Evolutionary conservation across 53 echinoderm and acorn worm genomes (phyloP), one percentile per base, ranked within the genome.

Genomic region (Stichopus horrens): DNA sequence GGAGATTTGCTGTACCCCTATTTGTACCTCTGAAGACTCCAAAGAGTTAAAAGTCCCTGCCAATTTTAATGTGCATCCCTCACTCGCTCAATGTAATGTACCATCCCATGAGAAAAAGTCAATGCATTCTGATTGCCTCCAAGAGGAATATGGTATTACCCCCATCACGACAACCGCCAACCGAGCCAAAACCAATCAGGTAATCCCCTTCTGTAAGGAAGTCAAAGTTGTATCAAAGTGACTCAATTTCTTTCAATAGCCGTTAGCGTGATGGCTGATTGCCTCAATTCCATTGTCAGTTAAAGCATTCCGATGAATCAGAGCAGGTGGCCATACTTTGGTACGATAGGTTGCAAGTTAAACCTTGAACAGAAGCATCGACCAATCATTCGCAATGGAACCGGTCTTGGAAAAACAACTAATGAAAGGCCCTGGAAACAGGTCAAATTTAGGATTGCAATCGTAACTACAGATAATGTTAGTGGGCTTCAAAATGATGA

Each of bases 231-330:
- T 81, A 20, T 6, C 20, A 11, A 54, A 56, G 81, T 81, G 81
- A 81, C 81, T 81, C 81, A 81, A 81, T 81, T 81, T 81, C 81
- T 54, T 71, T 19, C 81, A 7, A 55, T 20, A 81, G 58, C 54
- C 58, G 81, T 81, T 81, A 58, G 81, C 71, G n/a, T 71, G 71
- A 71, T 20, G 57, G 58, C 54, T 81, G 81, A 81, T 81, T 81
- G 81, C 81, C 81, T 81, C 81, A 81, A 57, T 54, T 23, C 18
- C 56, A n/a, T 20, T 71, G 71, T 71, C 71, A 37, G 37, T 37
- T 37, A 37, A 37, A 37, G 37, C 37, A 37, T 37, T 2, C 37
- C 2, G 37, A 37, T 37, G 37, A 37, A 37, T 37, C 37, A 37
- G 37, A 37, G 37, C 37, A 1, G 37, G 37, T 37, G 37, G 37